Evolutionary conservation across 1,140 invertebrate species (phyloP).

Genomic region (Solenopsis fugax): DNA sequence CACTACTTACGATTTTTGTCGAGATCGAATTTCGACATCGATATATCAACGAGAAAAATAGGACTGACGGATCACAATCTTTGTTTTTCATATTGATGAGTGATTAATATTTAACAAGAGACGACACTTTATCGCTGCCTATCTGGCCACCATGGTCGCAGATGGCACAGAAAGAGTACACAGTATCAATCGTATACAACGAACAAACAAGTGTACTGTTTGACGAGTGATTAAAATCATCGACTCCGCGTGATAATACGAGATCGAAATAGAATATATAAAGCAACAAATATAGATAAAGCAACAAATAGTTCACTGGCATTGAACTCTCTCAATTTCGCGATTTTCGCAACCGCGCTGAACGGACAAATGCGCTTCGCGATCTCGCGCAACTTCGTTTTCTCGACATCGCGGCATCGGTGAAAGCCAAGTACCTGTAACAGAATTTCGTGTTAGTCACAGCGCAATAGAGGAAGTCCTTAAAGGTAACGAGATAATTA

Average conservation of each 20-base stretch:
- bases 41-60: background rate
- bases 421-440: background rate
- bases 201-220: background rate
- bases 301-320: background rate
- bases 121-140: background rate
- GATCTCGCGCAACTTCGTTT: background rate
- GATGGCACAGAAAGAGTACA: background rate
- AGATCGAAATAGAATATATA: background rate
- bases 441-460: background rate
- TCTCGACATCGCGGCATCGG: background rate
- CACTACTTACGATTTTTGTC: background rate
- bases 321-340: constrained; percentile 21
- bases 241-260: background rate
- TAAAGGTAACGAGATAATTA: background rate
- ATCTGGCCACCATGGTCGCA: background rate
- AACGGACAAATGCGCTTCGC: background rate
- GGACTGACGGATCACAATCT: background rate
- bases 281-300: constrained; percentile 13
- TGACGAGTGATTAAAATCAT: constrained; percentile 3
- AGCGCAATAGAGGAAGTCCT: background rate
- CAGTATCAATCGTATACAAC: background rate
- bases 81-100: background rate
- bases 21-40: constrained; percentile 7
- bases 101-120: constrained; percentile 12
- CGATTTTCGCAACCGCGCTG: background rate